Evolutionary conservation across 2,113 vertebrate genomes (phyloP), one percentile per base, ranked within the genome.

Genomic region (Tragelaphus imberbis): DNA sequence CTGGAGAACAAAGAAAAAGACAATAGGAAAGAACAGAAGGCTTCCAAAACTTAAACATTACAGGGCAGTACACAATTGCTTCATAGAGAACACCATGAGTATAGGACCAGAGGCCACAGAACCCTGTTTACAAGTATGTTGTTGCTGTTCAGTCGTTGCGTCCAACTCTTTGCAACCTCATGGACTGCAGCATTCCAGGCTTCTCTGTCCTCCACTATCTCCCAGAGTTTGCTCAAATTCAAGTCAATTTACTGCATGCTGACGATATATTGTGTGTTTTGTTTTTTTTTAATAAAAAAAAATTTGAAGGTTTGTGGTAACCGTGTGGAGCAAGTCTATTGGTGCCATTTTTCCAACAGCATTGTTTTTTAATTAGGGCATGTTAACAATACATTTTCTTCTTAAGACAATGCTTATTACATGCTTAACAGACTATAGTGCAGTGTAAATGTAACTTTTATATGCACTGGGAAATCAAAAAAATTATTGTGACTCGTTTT

Each of bases 1-100:
- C 77, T 59, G 53, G 55, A 56, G 90, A 95, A 51, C 90, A 97
- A 33, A 92, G 61, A n/a, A 75, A 94, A 81, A 68, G 59, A 89
- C 63, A 55, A 92, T 0, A 82, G 49, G 49, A 68, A 94, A 75
- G 80, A 95, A 77, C 6, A 97, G 58, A 47, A 84, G 15, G 84
- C 65, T 97, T 98, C 55, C 90, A 81, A 97, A 97, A 55, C 68
- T 36, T 79, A 68, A 75, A 63, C 49, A 82, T 51, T 55, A 89
- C 36, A 40, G 2, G 94, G 49, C 40, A 40, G 2, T 95, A 55
- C 36, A 97, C 56, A 58, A 84, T 2, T 47, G 59, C 81, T 97
- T 89, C 44, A 93, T 84, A 56, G 40, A 88, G 49, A 93, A 84
- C 30, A 82, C 14, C 30, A 85, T 0, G 90, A 94, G 80, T 8